phyloP scores from a whole-genome alignment of 2,797 vertebrate species.

The Hemitrygon akajei region DNA sequence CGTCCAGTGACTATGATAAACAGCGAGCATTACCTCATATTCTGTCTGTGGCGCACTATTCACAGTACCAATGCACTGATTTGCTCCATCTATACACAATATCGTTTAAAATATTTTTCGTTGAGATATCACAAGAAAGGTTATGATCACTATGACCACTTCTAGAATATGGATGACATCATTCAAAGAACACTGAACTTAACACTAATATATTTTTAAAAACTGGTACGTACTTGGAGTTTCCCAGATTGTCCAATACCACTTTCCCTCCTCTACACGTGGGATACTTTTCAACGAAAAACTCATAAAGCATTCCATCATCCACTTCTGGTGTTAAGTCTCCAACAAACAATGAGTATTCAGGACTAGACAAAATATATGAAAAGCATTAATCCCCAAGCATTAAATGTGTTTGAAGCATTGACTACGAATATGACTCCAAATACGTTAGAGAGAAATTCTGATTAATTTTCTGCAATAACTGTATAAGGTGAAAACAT shows the following conservation, averaged over 20 bases:
- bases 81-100: background rate
- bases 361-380: slow-evolving; percentile 62
- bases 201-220: background rate
- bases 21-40: background rate
- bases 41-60: background rate
- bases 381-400: slow-evolving; percentile 39
- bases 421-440: background rate
- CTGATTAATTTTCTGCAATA: background rate
- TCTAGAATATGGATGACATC: background rate
- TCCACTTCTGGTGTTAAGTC: slow-evolving; percentile 86
- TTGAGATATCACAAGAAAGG: background rate
- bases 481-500: background rate
- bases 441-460: background rate
- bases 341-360: slow-evolving; percentile 83
- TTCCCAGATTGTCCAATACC: slow-evolving; percentile 78
- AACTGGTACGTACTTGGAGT: slow-evolving; percentile 74
- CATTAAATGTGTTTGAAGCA: background rate
- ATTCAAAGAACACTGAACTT: background rate
- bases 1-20: too few species aligned
- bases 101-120: background rate
- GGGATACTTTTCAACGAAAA: slow-evolving; percentile 85
- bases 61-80: background rate
- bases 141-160: background rate
- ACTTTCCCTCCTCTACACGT: slow-evolving; percentile 85
- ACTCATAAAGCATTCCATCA: slow-evolving; percentile 90